Percentiles rank a stretch among this genome's conserved stretches.
Conservation (phyloP, 2,888 invertebrate species). For the Mesoligia furuncula region DNA sequence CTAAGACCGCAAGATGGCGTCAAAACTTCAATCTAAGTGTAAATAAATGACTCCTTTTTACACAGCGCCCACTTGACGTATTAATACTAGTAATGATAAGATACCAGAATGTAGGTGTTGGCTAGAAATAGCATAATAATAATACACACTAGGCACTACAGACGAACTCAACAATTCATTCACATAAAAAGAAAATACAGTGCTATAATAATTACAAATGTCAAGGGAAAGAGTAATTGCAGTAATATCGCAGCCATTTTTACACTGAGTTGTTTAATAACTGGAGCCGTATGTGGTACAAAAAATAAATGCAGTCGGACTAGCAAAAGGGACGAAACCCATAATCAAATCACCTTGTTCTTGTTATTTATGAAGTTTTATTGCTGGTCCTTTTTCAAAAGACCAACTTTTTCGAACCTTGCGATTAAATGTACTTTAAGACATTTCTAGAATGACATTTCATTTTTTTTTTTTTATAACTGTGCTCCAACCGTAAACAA, state of each 20-base stretch:
- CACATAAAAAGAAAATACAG: conserved; percentile 18
- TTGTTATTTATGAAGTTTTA: not conserved
- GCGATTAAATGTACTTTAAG: conserved; percentile 4
- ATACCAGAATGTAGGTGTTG: conserved; percentile 13
- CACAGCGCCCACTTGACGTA: not conserved
- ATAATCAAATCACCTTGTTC: conserved; percentile 19
- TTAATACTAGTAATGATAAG: conserved; percentile 24
- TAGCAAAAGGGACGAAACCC: conserved; percentile 13
- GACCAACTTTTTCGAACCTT: conserved; percentile 7
- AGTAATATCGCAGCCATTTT: conserved; percentile 23
- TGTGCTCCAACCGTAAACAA: not conserved
- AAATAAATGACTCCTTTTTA: conserved; percentile 25
- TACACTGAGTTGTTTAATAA: conserved; percentile 21
- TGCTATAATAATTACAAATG: conserved; percentile 42
- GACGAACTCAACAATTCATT: conserved; percentile 1
- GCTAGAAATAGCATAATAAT: conserved; percentile 14
- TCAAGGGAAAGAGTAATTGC: conserved; percentile 45
- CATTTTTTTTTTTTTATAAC: not conserved
- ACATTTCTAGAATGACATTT: not conserved
- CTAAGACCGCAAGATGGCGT: not conserved
- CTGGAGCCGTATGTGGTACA: not conserved
- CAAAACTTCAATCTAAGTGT: not conserved
- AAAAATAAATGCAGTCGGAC: conserved; percentile 18
- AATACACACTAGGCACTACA: not conserved
- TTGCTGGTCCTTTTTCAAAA: conserved; percentile 1